A percentile compares a stretch with the other conserved stretches of the same genome.
Evolutionary conservation across 1,140 invertebrate species (phyloP).

Genomic region (Phymastichus coffea): DNA sequence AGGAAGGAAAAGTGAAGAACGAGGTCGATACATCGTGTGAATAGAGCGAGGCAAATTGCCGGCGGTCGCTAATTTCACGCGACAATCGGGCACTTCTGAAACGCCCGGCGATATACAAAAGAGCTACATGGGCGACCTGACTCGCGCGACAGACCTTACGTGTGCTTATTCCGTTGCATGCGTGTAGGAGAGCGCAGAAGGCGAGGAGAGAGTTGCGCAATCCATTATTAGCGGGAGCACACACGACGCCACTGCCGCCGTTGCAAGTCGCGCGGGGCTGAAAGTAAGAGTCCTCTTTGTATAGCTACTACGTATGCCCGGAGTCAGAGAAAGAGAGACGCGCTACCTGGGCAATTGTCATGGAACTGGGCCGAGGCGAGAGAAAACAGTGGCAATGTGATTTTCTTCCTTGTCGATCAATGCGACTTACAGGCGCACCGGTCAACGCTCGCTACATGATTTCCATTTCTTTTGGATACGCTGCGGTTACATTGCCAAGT

Average conservation of each 20-base stretch:
- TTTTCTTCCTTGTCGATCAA: conserved; percentile 19
- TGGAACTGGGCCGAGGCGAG: neutral
- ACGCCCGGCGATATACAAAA: conserved; percentile 10
- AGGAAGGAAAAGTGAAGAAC: too few species aligned
- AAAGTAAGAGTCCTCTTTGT: conserved; percentile 40
- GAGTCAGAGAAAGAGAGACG: too few species aligned
- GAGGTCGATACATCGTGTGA: too few species aligned
- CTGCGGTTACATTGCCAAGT: too few species aligned
- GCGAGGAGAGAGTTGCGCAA: conserved; percentile 35
- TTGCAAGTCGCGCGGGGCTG: too few species aligned
- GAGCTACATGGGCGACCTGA: conserved; percentile 35
- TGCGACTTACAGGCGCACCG: too few species aligned
- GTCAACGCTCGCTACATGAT: too few species aligned
- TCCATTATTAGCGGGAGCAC: conserved; percentile 32
- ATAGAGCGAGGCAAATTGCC: too few species aligned
- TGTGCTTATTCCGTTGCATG: conserved; percentile 1
- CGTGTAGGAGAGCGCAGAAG: conserved; percentile 19
- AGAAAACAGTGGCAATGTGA: neutral
- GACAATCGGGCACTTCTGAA: neutral
- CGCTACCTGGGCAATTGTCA: too few species aligned
- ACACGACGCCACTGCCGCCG: conserved; percentile 40
- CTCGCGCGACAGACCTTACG: conserved; percentile 33
- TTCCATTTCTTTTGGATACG: too few species aligned
- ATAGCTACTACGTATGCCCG: neutral
- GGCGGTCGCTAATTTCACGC: neutral